These are phyloP conservation scores for Dendrolimus punctatus DNA, from an alignment of 1,140 invertebrate species.

Conservation along the genomic window DNA sequence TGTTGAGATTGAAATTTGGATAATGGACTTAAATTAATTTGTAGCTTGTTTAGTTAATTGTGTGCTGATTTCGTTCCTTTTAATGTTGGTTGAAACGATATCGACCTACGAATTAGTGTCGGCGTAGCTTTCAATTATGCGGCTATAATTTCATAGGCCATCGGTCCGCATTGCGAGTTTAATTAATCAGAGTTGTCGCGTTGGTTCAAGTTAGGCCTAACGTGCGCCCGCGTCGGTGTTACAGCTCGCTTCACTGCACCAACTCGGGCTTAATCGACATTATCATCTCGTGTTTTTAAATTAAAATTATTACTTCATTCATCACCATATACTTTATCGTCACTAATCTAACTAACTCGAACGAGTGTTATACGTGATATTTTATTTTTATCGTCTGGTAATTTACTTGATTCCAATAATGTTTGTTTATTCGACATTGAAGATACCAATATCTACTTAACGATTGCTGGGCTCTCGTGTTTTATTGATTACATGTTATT, in stretches of 20 bases:
- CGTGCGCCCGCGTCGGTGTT: conserved; percentile 32
- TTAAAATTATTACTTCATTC: conserved; percentile 59
- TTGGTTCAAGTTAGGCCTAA: conserved; percentile 57
- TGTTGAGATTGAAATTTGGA: conserved; percentile 23
- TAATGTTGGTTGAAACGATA: conserved; percentile 1
- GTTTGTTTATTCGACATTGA: conserved; percentile 48
- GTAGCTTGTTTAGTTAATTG: conserved; percentile 27
- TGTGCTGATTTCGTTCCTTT: conserved; percentile 11
- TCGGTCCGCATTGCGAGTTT: conserved; percentile 39
- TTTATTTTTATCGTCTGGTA: conserved; percentile 52
- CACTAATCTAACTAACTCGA: conserved; percentile 48
- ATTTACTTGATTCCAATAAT: conserved; percentile 33
- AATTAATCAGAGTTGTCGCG: conserved; percentile 46
- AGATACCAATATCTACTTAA: conserved; percentile 34
- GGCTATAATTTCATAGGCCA: conserved; percentile 32
- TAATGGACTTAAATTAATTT: conserved; percentile 37
- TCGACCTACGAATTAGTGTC: neutral
- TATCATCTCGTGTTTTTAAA: conserved; percentile 44
- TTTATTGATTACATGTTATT: conserved; percentile 51
- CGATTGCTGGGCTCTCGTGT: conserved; percentile 34
- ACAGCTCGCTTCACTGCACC: conserved; percentile 32
- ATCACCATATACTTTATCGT: conserved; percentile 55
- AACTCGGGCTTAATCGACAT: conserved; percentile 32
- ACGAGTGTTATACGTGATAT: conserved; percentile 61
- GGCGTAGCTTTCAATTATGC: conserved; percentile 3